phyloP scores from a whole-genome alignment of 2,113 vertebrate genomes.

The Delphinapterus leucas region DNA sequence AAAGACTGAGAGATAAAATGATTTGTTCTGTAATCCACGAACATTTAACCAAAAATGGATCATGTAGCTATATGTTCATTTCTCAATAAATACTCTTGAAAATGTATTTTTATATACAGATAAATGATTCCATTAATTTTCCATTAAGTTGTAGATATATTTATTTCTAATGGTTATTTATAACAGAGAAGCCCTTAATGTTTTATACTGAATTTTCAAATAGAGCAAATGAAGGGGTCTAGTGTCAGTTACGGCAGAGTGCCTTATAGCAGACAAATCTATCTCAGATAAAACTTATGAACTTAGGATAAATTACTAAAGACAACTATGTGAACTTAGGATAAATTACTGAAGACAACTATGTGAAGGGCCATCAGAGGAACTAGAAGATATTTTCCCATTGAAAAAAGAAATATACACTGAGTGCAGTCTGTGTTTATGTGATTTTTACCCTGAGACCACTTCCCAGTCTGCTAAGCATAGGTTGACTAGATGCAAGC shows the following conservation, averaged over 20 bases:
- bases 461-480: no score
- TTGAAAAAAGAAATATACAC: background rate
- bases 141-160: background rate
- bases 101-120: background rate
- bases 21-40: background rate
- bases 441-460: background rate
- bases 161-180: slow-evolving; percentile 19
- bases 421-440: background rate
- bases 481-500: no score
- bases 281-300: background rate
- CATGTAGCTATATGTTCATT: background rate
- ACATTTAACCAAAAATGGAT: background rate
- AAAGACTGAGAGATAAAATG: background rate
- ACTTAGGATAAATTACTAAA: background rate
- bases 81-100: slow-evolving; percentile 3
- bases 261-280: background rate
- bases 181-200: background rate
- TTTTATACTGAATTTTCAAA: background rate
- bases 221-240: background rate
- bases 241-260: background rate
- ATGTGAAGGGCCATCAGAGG: background rate
- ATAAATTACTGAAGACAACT: background rate
- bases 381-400: background rate
- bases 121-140: background rate
- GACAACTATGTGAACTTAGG: background rate